phyloP scores from a whole-genome alignment of 2,113 vertebrate species.

The Cochlearius cochlearius region DNA sequence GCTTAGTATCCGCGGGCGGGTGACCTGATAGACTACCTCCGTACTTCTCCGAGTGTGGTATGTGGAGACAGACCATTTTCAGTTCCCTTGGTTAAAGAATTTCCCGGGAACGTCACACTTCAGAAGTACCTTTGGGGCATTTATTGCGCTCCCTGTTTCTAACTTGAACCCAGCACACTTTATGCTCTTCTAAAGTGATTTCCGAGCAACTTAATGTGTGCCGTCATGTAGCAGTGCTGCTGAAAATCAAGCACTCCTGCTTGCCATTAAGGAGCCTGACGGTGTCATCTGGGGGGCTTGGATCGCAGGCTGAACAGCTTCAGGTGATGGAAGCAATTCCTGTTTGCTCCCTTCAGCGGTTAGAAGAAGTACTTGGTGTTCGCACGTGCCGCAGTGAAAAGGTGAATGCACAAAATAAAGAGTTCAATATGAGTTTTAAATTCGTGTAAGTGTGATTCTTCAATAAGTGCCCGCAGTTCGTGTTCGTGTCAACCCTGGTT shows the following conservation, averaged over 20 bases:
- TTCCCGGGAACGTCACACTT: neutral
- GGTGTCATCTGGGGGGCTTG: neutral
- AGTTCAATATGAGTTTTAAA: neutral
- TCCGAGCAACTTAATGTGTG: neutral
- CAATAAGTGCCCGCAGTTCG: accelerated
- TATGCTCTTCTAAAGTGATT: neutral
- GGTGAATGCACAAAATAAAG: conserved; percentile 1
- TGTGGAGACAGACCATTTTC: neutral
- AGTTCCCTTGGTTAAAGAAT: neutral
- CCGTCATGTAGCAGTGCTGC: neutral
- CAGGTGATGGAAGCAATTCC: neutral
- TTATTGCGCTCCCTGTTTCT: neutral
- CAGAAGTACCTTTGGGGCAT: neutral
- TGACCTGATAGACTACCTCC: neutral
- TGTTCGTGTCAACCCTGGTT: neutral
- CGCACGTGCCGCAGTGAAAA: neutral
- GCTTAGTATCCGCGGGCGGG: neutral
- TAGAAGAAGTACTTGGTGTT: neutral
- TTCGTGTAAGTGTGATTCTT: neutral
- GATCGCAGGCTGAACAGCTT: neutral
- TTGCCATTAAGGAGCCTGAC: neutral
- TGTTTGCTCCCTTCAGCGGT: neutral
- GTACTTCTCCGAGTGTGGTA: neutral
- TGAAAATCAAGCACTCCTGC: neutral
- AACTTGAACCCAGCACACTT: neutral